Evolutionary conservation across 2,797 vertebrate species (phyloP).

Genomic region (Myotis daubentonii): DNA sequence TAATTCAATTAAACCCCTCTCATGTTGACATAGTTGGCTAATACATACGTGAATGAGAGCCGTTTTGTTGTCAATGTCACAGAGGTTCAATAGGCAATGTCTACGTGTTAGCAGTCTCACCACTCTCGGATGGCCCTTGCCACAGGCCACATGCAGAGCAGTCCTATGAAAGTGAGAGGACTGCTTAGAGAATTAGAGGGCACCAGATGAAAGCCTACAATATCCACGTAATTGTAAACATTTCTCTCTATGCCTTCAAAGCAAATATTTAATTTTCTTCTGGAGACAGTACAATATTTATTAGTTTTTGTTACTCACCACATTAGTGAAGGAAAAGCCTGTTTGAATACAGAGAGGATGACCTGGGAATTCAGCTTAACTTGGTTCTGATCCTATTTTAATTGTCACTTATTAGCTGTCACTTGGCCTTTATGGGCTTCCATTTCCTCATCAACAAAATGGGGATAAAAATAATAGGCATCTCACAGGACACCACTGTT

Average conservation of each 20-base stretch:
- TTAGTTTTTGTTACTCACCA: neutral
- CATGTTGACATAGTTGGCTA: neutral
- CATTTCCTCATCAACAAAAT: neutral
- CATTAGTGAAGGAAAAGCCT: neutral
- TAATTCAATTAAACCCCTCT: neutral
- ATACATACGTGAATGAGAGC: constrained; percentile 94
- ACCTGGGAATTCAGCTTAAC: neutral
- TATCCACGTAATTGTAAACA: neutral
- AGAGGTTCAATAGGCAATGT: constrained; percentile 92
- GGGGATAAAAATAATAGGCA: neutral
- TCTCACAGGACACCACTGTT: neutral
- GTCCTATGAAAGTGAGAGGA: constrained; percentile 86
- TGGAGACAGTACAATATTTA: neutral
- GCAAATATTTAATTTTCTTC: neutral
- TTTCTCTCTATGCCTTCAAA: neutral
- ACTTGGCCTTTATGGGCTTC: neutral
- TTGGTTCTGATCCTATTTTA: neutral
- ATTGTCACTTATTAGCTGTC: neutral
- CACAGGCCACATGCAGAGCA: constrained; percentile 91
- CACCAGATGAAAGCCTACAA: neutral
- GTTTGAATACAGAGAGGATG: neutral
- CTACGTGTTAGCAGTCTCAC: constrained; percentile 91
- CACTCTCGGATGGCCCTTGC: constrained; percentile 89
- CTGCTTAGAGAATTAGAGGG: neutral
- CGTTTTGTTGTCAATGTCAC: constrained; percentile 91